Evolutionary conservation across 2,888 invertebrate genomes (phyloP).

Genomic region (Taphrorychus bicolor): DNA sequence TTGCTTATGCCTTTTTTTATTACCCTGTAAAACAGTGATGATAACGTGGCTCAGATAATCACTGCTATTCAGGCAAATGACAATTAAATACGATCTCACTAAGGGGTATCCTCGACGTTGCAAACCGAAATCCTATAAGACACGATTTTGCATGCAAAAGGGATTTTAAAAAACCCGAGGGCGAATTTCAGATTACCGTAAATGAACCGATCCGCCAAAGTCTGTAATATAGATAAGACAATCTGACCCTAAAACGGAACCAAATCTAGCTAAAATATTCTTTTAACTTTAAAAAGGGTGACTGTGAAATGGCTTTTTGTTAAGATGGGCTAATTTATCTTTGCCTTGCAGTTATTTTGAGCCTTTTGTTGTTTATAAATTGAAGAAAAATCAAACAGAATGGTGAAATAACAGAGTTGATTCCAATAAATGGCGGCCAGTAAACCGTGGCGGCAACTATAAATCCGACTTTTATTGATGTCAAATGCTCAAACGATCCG

Average conservation of each 20-base stretch:
- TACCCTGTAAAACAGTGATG: too few species aligned
- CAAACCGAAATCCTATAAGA: background rate
- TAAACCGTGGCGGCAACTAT: background rate
- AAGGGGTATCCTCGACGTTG: too few species aligned
- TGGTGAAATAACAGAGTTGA: background rate
- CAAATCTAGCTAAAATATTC: background rate
- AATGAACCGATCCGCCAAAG: background rate
- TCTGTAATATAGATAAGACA: background rate
- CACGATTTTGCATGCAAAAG: background rate
- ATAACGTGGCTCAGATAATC: too few species aligned
- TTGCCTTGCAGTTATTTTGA: too few species aligned
- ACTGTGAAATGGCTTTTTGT: too few species aligned
- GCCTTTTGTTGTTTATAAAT: too few species aligned
- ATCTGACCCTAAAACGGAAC: background rate
- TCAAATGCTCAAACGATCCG: background rate
- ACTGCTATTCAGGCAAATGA: too few species aligned
- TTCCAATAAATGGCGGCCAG: background rate
- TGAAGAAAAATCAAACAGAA: background rate
- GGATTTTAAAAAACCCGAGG: background rate
- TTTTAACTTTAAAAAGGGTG: background rate
- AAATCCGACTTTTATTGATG: background rate
- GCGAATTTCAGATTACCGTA: background rate
- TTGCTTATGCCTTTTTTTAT: too few species aligned
- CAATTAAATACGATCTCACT: too few species aligned
- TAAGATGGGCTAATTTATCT: too few species aligned